phyloP scores from a whole-genome alignment of 92 coral and sea anemone species.

The Epizoanthus ramosus region DNA sequence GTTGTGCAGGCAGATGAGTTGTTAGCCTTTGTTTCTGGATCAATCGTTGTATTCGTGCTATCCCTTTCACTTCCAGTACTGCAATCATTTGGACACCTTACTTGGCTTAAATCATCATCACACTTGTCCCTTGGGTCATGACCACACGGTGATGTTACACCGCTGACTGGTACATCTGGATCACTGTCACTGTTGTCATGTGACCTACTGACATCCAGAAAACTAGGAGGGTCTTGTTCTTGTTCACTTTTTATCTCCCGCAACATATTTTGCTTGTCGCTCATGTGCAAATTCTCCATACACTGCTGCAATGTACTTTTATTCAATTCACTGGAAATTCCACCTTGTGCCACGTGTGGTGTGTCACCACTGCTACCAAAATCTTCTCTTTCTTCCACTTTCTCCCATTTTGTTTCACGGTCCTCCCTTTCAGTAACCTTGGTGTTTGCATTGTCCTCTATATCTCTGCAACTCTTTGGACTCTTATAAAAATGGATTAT shows the following conservation, averaged over 20 bases:
- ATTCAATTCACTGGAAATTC: background rate
- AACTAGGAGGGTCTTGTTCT: background rate
- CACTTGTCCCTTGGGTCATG: too few species aligned
- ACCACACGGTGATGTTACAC: too few species aligned
- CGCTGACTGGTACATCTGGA: too few species aligned
- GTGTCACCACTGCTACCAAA: background rate
- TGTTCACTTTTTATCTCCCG: background rate
- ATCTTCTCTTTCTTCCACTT: slow-evolving; percentile 11
- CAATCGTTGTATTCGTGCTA: too few species aligned
- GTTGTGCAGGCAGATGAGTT: too few species aligned
- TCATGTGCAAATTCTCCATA: slow-evolving; percentile 31
- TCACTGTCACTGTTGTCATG: too few species aligned
- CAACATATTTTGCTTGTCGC: background rate
- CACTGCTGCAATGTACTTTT: slow-evolving; percentile 21
- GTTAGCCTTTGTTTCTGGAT: too few species aligned
- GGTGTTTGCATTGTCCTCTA: background rate
- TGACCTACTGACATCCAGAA: too few species aligned
- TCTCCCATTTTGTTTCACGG: slow-evolving; percentile 1
- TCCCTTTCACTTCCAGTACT: too few species aligned
- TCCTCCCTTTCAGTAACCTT: background rate
- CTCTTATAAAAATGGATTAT: slow-evolving; percentile 90
- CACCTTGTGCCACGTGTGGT: background rate
- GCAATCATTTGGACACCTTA: too few species aligned
- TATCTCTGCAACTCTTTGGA: slow-evolving; percentile 51
- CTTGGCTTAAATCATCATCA: too few species aligned